These are phyloP conservation scores for Aphaenogaster rudis DNA, from an alignment of 1,140 invertebrate genomes.

Conservation along the genomic window DNA sequence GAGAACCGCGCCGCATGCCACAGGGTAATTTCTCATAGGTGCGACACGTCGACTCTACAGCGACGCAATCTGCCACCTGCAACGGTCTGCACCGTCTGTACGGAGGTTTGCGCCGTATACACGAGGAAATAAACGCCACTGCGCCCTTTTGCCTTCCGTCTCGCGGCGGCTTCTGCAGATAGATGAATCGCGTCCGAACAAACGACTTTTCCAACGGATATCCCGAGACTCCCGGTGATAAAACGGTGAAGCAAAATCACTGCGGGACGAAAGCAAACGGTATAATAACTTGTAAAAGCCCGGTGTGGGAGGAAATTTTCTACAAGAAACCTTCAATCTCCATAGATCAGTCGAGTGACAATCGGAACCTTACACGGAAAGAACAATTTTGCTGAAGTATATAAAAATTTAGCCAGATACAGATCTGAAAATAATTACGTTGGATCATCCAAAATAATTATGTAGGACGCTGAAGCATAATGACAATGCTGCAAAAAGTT, in stretches of 20 bases:
- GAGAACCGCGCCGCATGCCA: constrained; percentile 71
- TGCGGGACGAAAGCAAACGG: neutral
- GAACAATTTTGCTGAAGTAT: too few relatives aligned
- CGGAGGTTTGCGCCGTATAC: neutral
- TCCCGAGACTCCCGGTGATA: neutral
- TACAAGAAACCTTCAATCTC: neutral
- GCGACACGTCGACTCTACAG: constrained; percentile 63
- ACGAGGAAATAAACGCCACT: neutral
- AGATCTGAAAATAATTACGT: too few relatives aligned
- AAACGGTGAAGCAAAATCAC: neutral
- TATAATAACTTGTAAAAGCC: neutral
- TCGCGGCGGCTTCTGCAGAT: neutral
- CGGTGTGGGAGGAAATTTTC: neutral
- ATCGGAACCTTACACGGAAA: neutral
- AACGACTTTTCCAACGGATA: neutral
- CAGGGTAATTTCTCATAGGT: constrained; percentile 78
- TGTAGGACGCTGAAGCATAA: too few relatives aligned
- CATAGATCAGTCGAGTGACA: neutral
- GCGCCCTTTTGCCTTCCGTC: neutral
- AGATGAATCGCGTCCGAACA: constrained; percentile 19
- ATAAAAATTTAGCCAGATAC: too few relatives aligned
- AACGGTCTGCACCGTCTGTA: constrained; percentile 39
- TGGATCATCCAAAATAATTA: too few relatives aligned
- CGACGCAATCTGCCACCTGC: constrained; percentile 75
- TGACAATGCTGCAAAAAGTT: too few relatives aligned